Conservation (phyloP, 1,140 invertebrate genomes). For the Micrasema minimum region DNA sequence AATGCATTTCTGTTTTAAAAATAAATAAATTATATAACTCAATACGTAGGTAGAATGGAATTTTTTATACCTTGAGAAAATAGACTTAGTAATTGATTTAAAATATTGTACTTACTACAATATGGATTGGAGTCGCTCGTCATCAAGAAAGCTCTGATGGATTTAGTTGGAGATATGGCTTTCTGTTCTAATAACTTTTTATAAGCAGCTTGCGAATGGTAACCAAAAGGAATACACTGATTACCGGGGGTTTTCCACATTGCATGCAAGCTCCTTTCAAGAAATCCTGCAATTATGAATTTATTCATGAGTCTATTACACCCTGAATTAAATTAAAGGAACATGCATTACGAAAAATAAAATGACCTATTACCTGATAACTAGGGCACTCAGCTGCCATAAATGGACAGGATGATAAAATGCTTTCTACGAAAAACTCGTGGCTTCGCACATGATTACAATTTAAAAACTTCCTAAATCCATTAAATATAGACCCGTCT, state of each 20-base stretch:
- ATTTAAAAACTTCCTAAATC: constrained; percentile 79
- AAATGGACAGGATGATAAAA: constrained; percentile 80
- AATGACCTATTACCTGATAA: too few relatives aligned
- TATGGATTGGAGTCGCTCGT: constrained; percentile 75
- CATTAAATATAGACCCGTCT: constrained; percentile 70
- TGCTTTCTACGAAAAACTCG: constrained; percentile 87
- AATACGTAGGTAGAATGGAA: neutral
- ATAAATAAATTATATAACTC: neutral
- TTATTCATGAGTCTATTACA: too few relatives aligned
- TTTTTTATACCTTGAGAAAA: neutral
- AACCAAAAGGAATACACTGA: constrained; percentile 77
- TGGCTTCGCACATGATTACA: constrained; percentile 89
- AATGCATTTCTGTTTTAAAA: constrained; percentile 83
- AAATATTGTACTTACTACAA: constrained; percentile 75
- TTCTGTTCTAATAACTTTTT: constrained; percentile 59
- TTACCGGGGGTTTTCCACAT: constrained; percentile 72
- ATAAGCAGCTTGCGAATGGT: constrained; percentile 70
- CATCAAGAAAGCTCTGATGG: constrained; percentile 75
- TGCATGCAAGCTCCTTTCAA: constrained; percentile 78
- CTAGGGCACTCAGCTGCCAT: constrained; percentile 80
- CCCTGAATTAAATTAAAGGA: too few relatives aligned
- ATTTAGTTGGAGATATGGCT: constrained; percentile 63
- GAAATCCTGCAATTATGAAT: constrained; percentile 72
- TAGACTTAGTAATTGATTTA: too few relatives aligned
- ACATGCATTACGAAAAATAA: too few relatives aligned